Conservation (phyloP, 2,797 vertebrate species). For the Amblyraja radiata region DNA sequence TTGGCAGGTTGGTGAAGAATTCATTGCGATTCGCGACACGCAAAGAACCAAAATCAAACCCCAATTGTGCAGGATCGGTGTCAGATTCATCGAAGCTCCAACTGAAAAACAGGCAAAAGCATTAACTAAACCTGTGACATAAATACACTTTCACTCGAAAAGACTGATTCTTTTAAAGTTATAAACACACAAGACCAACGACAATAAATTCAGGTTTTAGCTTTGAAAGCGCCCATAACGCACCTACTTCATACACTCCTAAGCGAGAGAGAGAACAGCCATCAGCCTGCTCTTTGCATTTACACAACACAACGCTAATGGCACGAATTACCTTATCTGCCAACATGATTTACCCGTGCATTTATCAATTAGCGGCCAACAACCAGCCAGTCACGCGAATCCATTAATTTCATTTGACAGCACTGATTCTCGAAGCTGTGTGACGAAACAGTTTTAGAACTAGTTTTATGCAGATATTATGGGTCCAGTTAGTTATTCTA, state of each 20-base stretch:
- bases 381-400: background rate
- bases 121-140: background rate
- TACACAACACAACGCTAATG: background rate
- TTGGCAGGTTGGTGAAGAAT: constrained; percentile 25
- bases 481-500: background rate
- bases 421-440: background rate
- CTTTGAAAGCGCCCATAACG: background rate
- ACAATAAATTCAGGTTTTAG: background rate
- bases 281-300: background rate
- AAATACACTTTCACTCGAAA: background rate
- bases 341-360: background rate
- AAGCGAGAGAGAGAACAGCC: background rate
- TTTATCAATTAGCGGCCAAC: constrained; percentile 4
- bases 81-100: constrained; percentile 17
- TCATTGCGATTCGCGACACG: constrained; percentile 27
- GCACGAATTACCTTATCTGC: background rate
- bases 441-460: too few relatives aligned
- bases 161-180: too few relatives aligned
- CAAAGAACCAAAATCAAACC: constrained; percentile 6
- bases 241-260: background rate
- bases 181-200: background rate
- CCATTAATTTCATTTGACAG: background rate
- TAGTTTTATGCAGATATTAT: background rate
- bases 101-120: background rate
- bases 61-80: background rate